phyloP scores from a whole-genome alignment of 2,113 vertebrate species.

The Takifugu flavidus region DNA sequence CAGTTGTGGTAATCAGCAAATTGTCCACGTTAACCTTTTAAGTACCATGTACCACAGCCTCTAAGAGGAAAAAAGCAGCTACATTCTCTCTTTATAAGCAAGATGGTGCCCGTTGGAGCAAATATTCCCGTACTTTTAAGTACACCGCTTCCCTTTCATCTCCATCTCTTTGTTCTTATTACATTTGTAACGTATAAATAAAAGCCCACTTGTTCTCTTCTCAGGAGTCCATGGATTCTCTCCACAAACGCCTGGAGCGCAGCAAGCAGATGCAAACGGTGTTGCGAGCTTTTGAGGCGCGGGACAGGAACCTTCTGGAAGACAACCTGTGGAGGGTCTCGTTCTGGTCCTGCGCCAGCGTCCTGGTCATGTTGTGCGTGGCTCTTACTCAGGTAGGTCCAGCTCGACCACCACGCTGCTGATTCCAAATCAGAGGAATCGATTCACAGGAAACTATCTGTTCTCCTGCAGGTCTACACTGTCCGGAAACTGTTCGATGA shows the following conservation, averaged over 20 bases:
- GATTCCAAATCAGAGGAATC: too few species aligned
- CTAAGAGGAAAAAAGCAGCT: too few species aligned
- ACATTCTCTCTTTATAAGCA: too few species aligned
- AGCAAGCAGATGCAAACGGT: constrained; percentile 85
- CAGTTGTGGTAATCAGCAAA: too few species aligned
- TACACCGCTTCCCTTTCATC: too few species aligned
- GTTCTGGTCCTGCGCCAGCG: constrained; percentile 84
- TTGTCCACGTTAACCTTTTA: too few species aligned
- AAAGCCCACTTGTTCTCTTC: not conserved
- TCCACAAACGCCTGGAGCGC: constrained; percentile 80
- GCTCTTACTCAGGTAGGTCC: constrained; percentile 76
- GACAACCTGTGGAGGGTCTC: constrained; percentile 84
- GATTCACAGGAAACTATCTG: not conserved
- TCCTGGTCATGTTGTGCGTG: constrained; percentile 81
- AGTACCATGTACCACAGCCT: too few species aligned
- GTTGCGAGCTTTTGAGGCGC: constrained; percentile 83
- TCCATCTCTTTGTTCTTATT: not conserved
- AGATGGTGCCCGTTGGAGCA: too few species aligned
- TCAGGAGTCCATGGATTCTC: constrained; percentile 84
- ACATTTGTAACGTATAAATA: not conserved
- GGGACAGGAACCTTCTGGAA: constrained; percentile 85
- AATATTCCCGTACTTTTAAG: too few species aligned
- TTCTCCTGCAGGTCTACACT: constrained; percentile 75
- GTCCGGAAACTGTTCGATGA: constrained; percentile 86
- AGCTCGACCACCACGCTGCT: not conserved